Evolutionary conservation across 37 sponge, comb jelly and placozoan species (phyloP), one percentile per base, ranked within the genome.

Genomic region (Diacarnus erythraeanus): DNA sequence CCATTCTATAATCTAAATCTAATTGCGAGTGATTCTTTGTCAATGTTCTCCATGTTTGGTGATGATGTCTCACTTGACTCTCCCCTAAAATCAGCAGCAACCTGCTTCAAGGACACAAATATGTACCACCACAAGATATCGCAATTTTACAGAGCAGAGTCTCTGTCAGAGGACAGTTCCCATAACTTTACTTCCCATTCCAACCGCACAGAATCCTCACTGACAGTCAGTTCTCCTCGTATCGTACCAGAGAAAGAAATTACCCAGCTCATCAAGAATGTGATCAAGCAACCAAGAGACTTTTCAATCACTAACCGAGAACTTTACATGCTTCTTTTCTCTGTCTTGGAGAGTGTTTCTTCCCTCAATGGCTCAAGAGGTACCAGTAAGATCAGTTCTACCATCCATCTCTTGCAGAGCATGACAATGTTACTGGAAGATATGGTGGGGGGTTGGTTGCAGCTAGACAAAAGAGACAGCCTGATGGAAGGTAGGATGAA

Each of bases 361-460:
- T 57, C 43, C n/a, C 23, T 25, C 31, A 59, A 41, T 10, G 65
- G 35, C 43, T 30, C 79, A 35, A 47, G 76, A 38, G 77, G 79
- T 9, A 64, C 75, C 25, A 59, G 37, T 56, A 80, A 76, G 41
- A 29, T 84, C 2, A 2, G 38, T 26, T 70, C 75, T 20, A 61
- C 77, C 8, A 27, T 84, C 33, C 76, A 68, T n/a, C 79, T 76
- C 42, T 63, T 89, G 0, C 63, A 79, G 18, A 61, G 69, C 25
- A 63, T 84, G 51, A 80, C 85, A 0, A 57, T 47, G 12, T 54
- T 89, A 40, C 75, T 89, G 21, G 77, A 80, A n/a, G 90, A 89
- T n/a, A 38, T 79, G 56, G 38, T 75, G 2, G 61, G 37, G 1
- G 56, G 75, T 1, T 89, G 90, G 90, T 22, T 84, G n/a, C 36